These are phyloP conservation scores for Menidia menidia DNA, from an alignment of 2,797 vertebrate species.

Conservation along the genomic window DNA sequence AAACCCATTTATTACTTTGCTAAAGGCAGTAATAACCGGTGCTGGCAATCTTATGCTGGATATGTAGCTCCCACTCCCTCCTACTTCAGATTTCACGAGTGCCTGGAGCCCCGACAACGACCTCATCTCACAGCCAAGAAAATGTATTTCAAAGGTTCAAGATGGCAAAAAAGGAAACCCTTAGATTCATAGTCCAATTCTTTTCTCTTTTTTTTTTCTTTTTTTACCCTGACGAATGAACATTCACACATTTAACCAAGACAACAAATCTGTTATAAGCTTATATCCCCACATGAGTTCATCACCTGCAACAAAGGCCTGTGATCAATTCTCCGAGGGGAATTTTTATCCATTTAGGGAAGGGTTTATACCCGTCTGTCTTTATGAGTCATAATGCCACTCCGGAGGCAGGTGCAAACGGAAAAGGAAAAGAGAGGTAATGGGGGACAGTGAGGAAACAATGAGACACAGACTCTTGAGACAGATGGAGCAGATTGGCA, in stretches of 20 bases:
- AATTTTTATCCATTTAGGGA: slow-evolving; percentile 34
- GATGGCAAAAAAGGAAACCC: background rate
- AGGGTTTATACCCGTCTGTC: slow-evolving; percentile 17
- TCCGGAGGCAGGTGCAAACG: slow-evolving; percentile 17
- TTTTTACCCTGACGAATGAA: background rate
- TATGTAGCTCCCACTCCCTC: slow-evolving; percentile 4
- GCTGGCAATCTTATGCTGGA: slow-evolving; percentile 4
- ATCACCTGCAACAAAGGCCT: background rate
- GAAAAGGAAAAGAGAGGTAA: slow-evolving; percentile 1
- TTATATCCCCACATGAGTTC: too few species aligned
- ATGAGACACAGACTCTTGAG: background rate
- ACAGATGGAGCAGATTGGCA: slow-evolving; percentile 26
- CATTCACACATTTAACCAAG: background rate
- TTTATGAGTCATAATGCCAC: slow-evolving; percentile 50
- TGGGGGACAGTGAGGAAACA: slow-evolving; percentile 1
- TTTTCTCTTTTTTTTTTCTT: background rate
- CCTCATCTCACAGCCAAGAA: background rate
- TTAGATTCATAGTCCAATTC: background rate
- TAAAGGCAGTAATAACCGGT: background rate
- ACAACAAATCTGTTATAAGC: background rate
- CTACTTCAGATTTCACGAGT: background rate
- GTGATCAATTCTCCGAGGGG: slow-evolving; percentile 4
- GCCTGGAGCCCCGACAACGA: background rate
- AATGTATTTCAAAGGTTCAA: background rate
- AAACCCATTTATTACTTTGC: slow-evolving; percentile 2